Evolutionary conservation across 2,888 invertebrate species (phyloP).

Genomic region (Megamerina dolium): DNA sequence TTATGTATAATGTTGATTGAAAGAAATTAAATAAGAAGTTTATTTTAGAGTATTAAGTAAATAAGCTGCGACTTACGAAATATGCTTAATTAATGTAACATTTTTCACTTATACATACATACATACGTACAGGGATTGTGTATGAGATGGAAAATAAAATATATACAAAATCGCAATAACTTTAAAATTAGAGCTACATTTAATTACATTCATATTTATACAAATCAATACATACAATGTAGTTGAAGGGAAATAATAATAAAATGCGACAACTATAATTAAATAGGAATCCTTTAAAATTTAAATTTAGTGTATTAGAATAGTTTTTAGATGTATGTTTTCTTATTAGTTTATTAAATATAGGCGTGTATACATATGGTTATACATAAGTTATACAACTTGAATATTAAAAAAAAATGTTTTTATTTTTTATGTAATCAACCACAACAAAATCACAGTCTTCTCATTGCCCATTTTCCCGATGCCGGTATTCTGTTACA

Average conservation of each 20-base stretch:
- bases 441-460: slow-evolving; percentile 45
- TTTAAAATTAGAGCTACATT: neutral
- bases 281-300: slow-evolving; percentile 4
- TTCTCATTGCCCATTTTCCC: no score
- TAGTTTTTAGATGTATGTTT: no score
- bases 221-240: neutral
- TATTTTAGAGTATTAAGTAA: neutral
- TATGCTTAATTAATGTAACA: neutral
- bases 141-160: neutral
- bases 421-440: slow-evolving; percentile 22
- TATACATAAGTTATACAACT: no score
- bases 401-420: no score
- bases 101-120: neutral
- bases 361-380: no score
- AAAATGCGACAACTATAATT: neutral
- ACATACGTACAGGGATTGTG: neutral
- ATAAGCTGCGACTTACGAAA: neutral
- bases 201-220: no score
- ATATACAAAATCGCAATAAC: neutral
- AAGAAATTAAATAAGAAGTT: no score
- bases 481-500: no score
- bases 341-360: no score
- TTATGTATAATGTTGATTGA: no score
- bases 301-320: no score
- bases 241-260: neutral